Base-by-base conservation (phyloP, 2,113 vertebrate genomes). In the Calyptomena viridis region DNA sequence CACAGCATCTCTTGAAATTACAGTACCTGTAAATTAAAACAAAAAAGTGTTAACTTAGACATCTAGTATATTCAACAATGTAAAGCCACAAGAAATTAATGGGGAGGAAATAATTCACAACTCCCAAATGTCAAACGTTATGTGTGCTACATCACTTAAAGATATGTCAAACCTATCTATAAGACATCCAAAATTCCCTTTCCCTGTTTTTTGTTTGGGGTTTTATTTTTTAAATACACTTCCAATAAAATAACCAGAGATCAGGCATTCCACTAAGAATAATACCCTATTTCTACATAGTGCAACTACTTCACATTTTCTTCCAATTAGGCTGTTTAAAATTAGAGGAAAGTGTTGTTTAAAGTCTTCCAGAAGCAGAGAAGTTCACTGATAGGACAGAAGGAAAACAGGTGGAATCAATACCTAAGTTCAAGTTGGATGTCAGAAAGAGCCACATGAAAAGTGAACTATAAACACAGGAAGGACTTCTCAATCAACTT, bases 11-110 rank as follows among this genome's bases (percentile, higher is more conserved):
- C 95, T 93, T 97, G 92, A 95, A 97, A 86, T 39, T 59, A 4
- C 35, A 97, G 87, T 28, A 94, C 94, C 98, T 98, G 97, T 63
- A 96, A 97, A 96, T 56, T 81, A 87, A 96, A 97, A 89, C 33
- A 90, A 89, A 76, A 74, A 68, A 67, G 7, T 28, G 64, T 91
- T 60, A 90, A 75, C 75, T 90, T 60, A 96, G 33, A 59, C 37
- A 78, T 56, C 47, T 52, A 90, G 44, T 56, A 67, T 19, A 74
- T 20, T 49, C 3, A 27, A 37, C 27, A 39, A 20, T 9, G 11
- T 63, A 79, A 81, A 78, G 14, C 6, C 25, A 39, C 21, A 87
- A 50, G 23, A 89, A 80, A 83, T 33, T 18, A 66, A 42, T 25
- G 6, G 53, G 15, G 21, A 77, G 15, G 25, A 88, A 67, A 56